phyloP scores from a whole-genome alignment of 2,113 vertebrate genomes.

The Strix aluco region DNA sequence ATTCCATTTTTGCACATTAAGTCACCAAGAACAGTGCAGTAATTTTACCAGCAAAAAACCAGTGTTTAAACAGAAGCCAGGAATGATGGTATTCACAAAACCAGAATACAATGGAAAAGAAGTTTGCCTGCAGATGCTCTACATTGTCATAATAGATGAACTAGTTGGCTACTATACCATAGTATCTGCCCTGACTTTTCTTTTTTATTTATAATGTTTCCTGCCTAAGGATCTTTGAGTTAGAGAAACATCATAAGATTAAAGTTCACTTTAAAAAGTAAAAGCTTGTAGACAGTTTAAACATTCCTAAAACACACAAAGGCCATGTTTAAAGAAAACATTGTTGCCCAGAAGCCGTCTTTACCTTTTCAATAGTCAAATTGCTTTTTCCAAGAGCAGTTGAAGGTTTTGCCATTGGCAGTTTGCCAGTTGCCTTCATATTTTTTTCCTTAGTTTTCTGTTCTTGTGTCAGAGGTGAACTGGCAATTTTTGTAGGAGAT shows the following conservation, averaged over 20 bases:
- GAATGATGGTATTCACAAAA: not conserved
- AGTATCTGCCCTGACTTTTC: not conserved
- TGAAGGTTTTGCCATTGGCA: not conserved
- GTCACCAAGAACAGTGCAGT: not conserved
- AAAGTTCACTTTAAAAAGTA: not conserved
- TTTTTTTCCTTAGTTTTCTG: not conserved
- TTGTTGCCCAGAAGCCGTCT: not conserved
- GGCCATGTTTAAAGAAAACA: not conserved
- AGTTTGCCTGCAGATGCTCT: not conserved
- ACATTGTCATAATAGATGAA: not conserved
- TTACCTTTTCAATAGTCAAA: slow-evolving; percentile 71
- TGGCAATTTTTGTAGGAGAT: not conserved
- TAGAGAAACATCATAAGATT: not conserved
- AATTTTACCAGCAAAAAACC: not conserved
- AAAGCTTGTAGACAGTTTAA: not conserved
- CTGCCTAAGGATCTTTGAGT: not conserved
- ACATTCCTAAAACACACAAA: not conserved
- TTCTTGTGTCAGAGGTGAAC: not conserved
- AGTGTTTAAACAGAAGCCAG: not conserved
- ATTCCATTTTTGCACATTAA: not conserved
- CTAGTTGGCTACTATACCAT: not conserved
- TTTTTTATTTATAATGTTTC: not conserved
- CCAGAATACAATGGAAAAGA: not conserved
- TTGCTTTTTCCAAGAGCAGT: slow-evolving; percentile 29
- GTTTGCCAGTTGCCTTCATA: not conserved